A percentile compares a stretch with the other conserved stretches of the same genome.
These are phyloP conservation scores for Dryoscopus gambensis DNA, from an alignment of 2,113 vertebrate genomes.

Conservation along the genomic window DNA sequence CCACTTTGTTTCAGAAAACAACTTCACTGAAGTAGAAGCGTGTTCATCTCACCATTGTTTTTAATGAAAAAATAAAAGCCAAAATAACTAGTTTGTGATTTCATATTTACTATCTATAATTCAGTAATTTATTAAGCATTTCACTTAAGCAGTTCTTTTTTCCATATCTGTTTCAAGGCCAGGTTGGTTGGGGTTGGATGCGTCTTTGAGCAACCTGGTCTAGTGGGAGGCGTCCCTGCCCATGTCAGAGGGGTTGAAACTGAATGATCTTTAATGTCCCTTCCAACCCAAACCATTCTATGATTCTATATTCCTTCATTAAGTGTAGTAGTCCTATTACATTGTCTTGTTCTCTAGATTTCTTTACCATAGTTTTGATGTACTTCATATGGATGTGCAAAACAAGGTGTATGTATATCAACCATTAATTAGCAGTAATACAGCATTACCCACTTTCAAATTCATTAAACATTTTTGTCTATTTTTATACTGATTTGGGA, in stretches of 20 bases:
- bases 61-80: not conserved
- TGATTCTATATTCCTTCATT: not conserved
- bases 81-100: not conserved
- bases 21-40: not conserved
- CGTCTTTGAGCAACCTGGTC: not conserved
- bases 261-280: not conserved
- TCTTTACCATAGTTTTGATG: not conserved
- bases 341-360: not conserved
- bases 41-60: not conserved
- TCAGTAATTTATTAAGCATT: not conserved
- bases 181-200: not conserved
- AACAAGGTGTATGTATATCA: not conserved
- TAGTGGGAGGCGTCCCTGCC: not conserved
- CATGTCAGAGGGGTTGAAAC: not conserved
- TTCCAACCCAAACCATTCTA: not conserved
- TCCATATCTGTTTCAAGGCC: not conserved
- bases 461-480: not conserved
- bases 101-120: not conserved
- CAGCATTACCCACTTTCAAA: not conserved
- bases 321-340: not conserved
- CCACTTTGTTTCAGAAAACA: not conserved
- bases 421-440: not conserved
- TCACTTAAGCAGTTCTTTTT: not conserved
- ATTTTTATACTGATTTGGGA: not conserved
- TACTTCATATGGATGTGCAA: not conserved